Conservation (phyloP, 2,113 vertebrate genomes). For the Tyto alba region DNA sequence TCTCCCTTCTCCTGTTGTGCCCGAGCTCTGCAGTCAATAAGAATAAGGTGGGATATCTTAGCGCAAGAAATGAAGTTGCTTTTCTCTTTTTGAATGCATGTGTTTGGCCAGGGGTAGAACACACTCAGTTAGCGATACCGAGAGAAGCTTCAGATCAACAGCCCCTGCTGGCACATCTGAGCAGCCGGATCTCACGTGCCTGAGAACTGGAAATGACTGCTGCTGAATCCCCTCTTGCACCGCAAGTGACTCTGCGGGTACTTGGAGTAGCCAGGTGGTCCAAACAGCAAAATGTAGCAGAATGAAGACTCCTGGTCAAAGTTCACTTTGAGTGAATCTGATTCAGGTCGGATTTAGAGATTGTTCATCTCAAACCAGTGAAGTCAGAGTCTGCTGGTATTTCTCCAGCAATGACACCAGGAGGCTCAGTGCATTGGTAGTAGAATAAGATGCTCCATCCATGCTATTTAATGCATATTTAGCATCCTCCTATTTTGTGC, state of each 20-base stretch:
- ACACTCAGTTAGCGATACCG: accelerated
- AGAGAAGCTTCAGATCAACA: background rate
- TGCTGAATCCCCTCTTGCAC: background rate
- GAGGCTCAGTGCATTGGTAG: accelerated
- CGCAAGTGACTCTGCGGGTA: background rate
- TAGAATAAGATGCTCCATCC: background rate
- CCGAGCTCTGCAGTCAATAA: slow-evolving; percentile 94
- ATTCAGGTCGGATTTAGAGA: background rate
- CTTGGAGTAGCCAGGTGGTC: background rate
- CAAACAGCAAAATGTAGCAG: background rate
- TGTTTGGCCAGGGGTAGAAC: background rate
- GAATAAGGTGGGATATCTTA: slow-evolving; percentile 83
- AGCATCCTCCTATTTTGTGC: background rate
- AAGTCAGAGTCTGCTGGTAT: background rate
- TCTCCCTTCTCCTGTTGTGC: slow-evolving; percentile 90
- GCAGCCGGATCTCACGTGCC: background rate
- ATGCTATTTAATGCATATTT: accelerated
- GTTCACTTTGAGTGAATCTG: background rate
- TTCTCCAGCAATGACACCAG: background rate
- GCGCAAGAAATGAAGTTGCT: background rate
- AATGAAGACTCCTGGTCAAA: background rate
- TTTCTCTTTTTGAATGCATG: background rate
- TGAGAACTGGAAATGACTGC: too few species aligned
- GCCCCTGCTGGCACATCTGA: background rate
- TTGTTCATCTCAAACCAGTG: background rate